Evolutionary conservation across 2,888 invertebrate genomes (phyloP).

Genomic region (Syritta pipiens): DNA sequence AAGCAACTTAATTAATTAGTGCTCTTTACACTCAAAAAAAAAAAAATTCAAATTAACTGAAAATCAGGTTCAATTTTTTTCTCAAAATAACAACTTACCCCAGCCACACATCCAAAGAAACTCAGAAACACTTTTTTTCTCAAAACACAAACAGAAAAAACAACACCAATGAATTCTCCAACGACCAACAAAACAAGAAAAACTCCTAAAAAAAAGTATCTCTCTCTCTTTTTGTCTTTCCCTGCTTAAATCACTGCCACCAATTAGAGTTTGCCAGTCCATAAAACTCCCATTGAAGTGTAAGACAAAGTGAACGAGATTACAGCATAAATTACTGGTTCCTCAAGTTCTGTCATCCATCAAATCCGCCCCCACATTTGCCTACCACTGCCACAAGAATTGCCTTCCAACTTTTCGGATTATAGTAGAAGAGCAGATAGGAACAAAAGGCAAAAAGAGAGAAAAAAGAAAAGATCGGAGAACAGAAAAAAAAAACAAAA

Average conservation of each 20-base stretch:
- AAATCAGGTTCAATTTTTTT: slow-evolving; percentile 7
- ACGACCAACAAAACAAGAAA: not conserved
- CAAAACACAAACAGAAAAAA: slow-evolving; percentile 1
- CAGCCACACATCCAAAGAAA: not conserved
- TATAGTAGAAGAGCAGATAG: slow-evolving; percentile 53
- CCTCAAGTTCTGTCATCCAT: slow-evolving; percentile 69
- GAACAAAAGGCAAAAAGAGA: slow-evolving; percentile 13
- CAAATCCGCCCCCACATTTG: slow-evolving; percentile 69
- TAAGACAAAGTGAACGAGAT: slow-evolving; percentile 69
- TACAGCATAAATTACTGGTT: slow-evolving; percentile 70
- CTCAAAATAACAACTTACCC: not conserved
- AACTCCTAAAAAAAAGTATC: slow-evolving; percentile 25
- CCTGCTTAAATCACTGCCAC: slow-evolving; percentile 66
- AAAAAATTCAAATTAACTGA: not conserved
- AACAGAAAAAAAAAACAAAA: slow-evolving; percentile 21
- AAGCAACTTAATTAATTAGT: too few species aligned
- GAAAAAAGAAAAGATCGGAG: not conserved
- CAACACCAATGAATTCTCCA: not conserved
- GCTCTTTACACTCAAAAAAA: too few species aligned
- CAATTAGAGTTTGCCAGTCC: slow-evolving; percentile 69
- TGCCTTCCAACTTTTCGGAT: slow-evolving; percentile 45
- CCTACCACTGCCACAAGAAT: slow-evolving; percentile 40
- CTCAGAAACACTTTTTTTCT: slow-evolving; percentile 8
- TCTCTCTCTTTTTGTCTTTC: too few species aligned
- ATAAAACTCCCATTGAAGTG: slow-evolving; percentile 69